Base-by-base conservation (phyloP, 1,140 invertebrate species). In the Cyclargus thomasi region DNA sequence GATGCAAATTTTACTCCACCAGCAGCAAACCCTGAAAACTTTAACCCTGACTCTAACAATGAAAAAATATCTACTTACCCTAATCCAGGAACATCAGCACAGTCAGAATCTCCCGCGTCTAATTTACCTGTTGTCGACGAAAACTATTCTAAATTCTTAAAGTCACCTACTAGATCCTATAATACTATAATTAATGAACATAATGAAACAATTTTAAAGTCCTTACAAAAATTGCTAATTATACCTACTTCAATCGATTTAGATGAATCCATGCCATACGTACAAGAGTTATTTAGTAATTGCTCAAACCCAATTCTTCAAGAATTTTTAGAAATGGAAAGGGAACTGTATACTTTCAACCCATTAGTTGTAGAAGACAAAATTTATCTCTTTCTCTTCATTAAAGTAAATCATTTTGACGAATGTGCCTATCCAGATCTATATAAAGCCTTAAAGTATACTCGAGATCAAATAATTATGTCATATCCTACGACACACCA, bases 321-420 rank as follows among this genome's bases (percentile, higher is more conserved):
- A 11, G 14, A 4, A 14, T 47, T 47, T 3, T 2, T 2, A 47
- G 14, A 47, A 47, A 2, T 8, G 14, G 39, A 47, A 47, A 47
- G 39, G 3, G 39, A 47, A 47, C 11, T 8, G 3, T 14, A 8
- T 14, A 0, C 14, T 3, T 47, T 47, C 3, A 11, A 47, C 11
- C 14, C 11, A 2, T 16, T 47, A 47, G 2, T 11, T 14, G 0
- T 47, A 0, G 39, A 47, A 16, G 3, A 47, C 14, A 47, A 47
- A 47, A 47, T 11, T 8, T 64, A 64, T 36, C n/a, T 23, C 23
- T 36, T 64, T 14, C 35, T 64, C 10, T 64, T 64, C 35, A 64
- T 29, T 1, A 64, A 64, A 64, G 63, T 64, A 16, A n/a, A 64
- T 5, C 63, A 64, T 10, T 64, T 64, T 21, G 63, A 64, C 10